Base-by-base conservation (phyloP, 1,140 invertebrate species). In the Apis laboriosa region DNA sequence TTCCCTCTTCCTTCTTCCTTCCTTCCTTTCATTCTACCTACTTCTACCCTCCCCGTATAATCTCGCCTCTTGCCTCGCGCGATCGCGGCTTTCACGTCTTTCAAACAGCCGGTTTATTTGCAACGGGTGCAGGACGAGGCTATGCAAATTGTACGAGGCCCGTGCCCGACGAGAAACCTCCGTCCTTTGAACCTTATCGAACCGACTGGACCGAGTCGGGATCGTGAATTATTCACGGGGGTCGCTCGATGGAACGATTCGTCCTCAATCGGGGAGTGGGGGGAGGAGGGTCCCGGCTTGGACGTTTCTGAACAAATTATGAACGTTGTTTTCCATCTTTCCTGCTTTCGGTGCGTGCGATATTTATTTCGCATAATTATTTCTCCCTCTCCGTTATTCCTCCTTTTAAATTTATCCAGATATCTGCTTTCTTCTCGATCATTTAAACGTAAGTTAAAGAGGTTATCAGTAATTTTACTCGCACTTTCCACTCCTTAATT, bases 181-280 rank as follows among this genome's bases (percentile, higher is more conserved):
- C 71, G 58, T 80, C 73, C 84, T 86, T 85, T 83, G 85, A 86
- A 72, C 70, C 68, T 86, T 86, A 73, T 85, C 85, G 85, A 85
- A 75, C 76, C 66, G 61, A 70, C 74, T 58, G 85, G 85, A 77
- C 76, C 74, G 34, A 49, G 72, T 70, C 60, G 60, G 63, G 68
- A 63, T 63, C 53, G n/a, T 49, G 77, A 87, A 88, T 84, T 88
- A 87, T 87, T 86, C 72, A 82, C 34, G 34, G 76, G 34, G 55
- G 67, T 63, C 72, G 79, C 58, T 66, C 68, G 60, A 70, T 58
- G 82, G 60, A 28, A 51, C 17, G 61, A 49, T 80, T 75, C 79
- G 71, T 55, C 60, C 51, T 71, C 34, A 2, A 34, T 34, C n/a
- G 43, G 9, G 64, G 77, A 67, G 12, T 34, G 8, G 9, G 2